These are phyloP conservation scores for Bubo bubo DNA, from an alignment of 2,113 vertebrate genomes.

Conservation along the genomic window DNA sequence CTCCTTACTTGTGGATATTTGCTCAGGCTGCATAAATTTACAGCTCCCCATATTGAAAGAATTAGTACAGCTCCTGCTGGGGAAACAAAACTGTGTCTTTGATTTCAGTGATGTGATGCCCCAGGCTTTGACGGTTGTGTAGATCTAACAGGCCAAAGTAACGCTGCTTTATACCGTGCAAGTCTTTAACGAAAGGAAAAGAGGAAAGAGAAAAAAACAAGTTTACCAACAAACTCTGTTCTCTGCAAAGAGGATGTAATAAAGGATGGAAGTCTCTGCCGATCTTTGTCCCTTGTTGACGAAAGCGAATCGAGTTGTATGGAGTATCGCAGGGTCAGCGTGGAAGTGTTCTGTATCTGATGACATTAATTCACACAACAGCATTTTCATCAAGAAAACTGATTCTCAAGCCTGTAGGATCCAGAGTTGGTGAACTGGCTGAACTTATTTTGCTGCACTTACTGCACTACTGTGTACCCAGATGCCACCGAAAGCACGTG, in stretches of 20 bases:
- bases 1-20: not conserved
- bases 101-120: not conserved
- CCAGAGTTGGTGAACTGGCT: not conserved
- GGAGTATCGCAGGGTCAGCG: constrained; percentile 74
- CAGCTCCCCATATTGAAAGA: not conserved
- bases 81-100: not conserved
- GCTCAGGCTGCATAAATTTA: not conserved
- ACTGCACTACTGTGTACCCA: not conserved
- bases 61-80: not conserved
- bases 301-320: constrained; percentile 79
- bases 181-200: not conserved
- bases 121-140: not conserved
- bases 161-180: not conserved
- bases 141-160: not conserved
- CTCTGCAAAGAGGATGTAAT: constrained; percentile 23
- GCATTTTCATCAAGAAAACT: not conserved
- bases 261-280: constrained; percentile 70
- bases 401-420: not conserved
- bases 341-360: constrained; percentile 86
- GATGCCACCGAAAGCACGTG: not conserved
- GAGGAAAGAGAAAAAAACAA: not conserved
- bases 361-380: not conserved
- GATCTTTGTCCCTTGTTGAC: not conserved
- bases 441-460: not conserved
- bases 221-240: constrained; percentile 79